phyloP scores from a whole-genome alignment of 2,797 vertebrate species.

The Adrianichthys oophorus region DNA sequence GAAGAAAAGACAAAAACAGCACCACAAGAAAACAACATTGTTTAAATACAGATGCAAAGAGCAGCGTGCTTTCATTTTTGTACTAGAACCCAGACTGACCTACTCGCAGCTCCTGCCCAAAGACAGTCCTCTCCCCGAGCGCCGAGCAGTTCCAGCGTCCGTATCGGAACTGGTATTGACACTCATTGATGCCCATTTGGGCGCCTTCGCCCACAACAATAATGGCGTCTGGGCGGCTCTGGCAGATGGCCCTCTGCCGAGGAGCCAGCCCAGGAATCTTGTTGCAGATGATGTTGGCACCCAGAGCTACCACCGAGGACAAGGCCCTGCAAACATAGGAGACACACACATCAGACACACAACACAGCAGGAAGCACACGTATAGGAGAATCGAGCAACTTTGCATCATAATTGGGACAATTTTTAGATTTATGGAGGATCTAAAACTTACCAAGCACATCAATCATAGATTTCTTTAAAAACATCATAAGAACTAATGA shows the following conservation, averaged over 20 bases:
- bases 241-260: conserved; percentile 97
- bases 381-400: too few relatives aligned
- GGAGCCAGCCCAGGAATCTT: conserved; percentile 98
- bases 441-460: too few relatives aligned
- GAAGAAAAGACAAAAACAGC: not conserved
- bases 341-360: conserved; percentile 12
- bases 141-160: conserved; percentile 99
- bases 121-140: conserved; percentile 96
- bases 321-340: conserved; percentile 84
- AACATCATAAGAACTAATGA: conserved; percentile 11
- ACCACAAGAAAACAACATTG: not conserved
- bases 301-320: conserved; percentile 98
- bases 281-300: conserved; percentile 99
- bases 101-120: conserved; percentile 99
- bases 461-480: too few relatives aligned
- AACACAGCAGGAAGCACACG: not conserved
- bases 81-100: conserved; percentile 70
- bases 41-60: conserved; percentile 2
- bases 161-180: conserved; percentile 97
- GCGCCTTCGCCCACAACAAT: conserved; percentile 98
- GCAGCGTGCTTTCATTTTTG: conserved; percentile 15
- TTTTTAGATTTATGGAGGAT: too few relatives aligned
- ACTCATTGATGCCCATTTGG: conserved; percentile 99
- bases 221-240: conserved; percentile 99
- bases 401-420: too few relatives aligned